Evolutionary conservation across 2,113 vertebrate species (phyloP).

Genomic region (Erythrolamprus reginae): DNA sequence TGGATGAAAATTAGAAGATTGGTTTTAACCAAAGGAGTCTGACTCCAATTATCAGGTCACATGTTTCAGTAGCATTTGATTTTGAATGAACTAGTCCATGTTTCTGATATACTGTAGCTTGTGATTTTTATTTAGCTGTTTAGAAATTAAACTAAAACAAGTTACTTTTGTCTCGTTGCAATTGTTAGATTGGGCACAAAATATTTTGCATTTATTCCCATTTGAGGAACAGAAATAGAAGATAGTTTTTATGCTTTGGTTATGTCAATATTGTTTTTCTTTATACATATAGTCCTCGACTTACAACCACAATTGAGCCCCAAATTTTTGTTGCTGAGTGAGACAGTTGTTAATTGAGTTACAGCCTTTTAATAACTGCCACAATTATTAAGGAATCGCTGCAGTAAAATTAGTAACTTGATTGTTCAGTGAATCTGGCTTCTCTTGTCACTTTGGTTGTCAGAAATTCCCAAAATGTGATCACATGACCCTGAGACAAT

Average conservation of each 20-base stretch:
- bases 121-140: constrained; percentile 16
- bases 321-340: neutral
- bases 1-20: neutral
- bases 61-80: constrained; percentile 3
- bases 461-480: neutral
- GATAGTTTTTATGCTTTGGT: neutral
- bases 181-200: neutral
- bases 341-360: neutral
- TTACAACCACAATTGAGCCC: neutral
- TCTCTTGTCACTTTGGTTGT: neutral
- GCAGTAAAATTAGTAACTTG: neutral
- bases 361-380: neutral
- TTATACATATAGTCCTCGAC: neutral
- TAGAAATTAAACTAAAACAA: constrained; percentile 26
- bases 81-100: constrained; percentile 2
- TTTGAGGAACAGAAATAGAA: neutral
- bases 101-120: neutral
- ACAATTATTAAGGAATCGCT: neutral
- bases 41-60: constrained; percentile 21
- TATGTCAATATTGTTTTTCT: neutral
- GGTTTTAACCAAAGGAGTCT: neutral
- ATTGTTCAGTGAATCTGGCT: neutral
- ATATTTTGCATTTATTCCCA: neutral
- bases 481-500: neutral
- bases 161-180: neutral